Evolutionary conservation across 2,113 vertebrate genomes (phyloP), one percentile per base, ranked within the genome.

Genomic region (Lepidothrix coronata): DNA sequence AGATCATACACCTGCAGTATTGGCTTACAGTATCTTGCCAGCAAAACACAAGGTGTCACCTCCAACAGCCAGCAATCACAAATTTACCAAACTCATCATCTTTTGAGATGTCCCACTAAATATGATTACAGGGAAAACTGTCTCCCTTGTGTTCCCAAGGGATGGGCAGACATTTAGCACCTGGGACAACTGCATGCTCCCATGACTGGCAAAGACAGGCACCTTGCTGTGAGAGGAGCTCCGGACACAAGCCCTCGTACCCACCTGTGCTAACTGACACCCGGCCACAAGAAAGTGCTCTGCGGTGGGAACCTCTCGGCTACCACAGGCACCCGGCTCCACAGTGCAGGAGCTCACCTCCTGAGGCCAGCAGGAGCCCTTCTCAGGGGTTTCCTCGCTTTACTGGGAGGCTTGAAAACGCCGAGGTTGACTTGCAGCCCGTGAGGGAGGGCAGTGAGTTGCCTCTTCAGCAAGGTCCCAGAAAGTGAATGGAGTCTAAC

Each of bases 191-290:
- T 43, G 75, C 37, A 22, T 33, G 88, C 86, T 76, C 74, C 73
- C 55, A 16, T 49, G 46, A 20, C 13, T 17, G 30, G 74, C 77
- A 22, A 51, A 55, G 77, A 57, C 68, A 59, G 90, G 15, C 5
- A 4, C 95, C 33, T 27, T 67, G 63, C 80, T 21, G 86, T 14
- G 13, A 81, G 62, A 74, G 88, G 46, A 54, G 51, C 51, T 49
- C 55, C 75, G 91, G 88, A 61, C 83, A 62, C 25, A 16, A 41
- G 87, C 30, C 58, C 84, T 84, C 37, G 33, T 39, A 30, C 82
- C 96, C 98, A 98, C 98, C 99, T 99, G 98, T 33, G 96, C 96
- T 92, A 98, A 98, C 99, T 96, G 99, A 97, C 98, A 68, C 89
- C 97, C 87, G 15, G 61, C 98, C 98, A 98, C 98, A 98, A 98